Conservation (phyloP, 2,113 vertebrate species). For the Pseudopodoces humilis region DNA sequence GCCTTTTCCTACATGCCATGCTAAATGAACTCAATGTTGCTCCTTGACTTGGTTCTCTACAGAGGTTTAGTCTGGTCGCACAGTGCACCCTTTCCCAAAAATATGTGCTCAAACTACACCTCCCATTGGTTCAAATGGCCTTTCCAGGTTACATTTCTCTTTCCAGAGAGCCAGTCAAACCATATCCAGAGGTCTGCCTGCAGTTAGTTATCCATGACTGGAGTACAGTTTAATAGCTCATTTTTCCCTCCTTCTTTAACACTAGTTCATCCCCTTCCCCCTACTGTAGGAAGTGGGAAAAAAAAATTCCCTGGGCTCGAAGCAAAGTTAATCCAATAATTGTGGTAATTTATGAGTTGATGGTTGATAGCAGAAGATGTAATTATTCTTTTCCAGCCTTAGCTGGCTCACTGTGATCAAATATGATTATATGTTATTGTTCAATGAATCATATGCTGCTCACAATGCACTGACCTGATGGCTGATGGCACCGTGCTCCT, state of each 20-base stretch:
- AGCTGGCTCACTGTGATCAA: neutral
- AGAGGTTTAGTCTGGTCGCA: neutral
- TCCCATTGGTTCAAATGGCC: neutral
- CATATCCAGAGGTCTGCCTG: neutral
- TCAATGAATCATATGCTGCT: neutral
- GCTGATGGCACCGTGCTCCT: neutral
- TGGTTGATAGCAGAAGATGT: neutral
- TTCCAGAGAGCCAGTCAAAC: neutral
- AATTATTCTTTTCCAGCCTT: slow-evolving; percentile 4
- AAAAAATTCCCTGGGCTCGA: neutral
- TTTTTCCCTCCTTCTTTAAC: neutral
- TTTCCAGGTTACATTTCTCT: neutral
- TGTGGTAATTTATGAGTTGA: slow-evolving; percentile 18
- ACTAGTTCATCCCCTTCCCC: neutral
- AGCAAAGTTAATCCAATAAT: slow-evolving; percentile 26
- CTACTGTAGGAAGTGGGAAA: neutral
- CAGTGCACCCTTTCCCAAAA: neutral
- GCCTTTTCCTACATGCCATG: neutral
- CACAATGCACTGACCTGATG: neutral
- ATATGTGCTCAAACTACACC: neutral
- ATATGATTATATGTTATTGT: neutral
- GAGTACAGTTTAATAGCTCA: neutral
- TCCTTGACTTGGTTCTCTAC: neutral
- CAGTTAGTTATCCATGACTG: neutral
- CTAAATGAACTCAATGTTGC: neutral